phyloP scores from a whole-genome alignment of 1,140 invertebrate genomes.

The Brachionus sp. region DNA sequence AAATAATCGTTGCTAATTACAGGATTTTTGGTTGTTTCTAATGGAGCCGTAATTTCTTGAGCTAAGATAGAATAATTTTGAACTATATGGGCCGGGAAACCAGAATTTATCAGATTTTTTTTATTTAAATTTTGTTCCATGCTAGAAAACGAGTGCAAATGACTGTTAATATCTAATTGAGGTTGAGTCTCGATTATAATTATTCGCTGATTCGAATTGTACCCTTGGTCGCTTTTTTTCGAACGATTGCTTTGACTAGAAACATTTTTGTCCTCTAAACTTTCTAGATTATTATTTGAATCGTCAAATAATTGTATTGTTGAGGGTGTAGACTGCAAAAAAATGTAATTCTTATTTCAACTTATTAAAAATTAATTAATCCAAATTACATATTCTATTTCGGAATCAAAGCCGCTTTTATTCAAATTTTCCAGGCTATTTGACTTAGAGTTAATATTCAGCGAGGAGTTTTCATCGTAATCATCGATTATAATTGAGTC shows the following conservation, averaged over 20 bases:
- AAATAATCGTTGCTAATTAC: neutral
- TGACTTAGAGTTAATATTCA: conserved; percentile 15
- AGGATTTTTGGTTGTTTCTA: conserved; percentile 11
- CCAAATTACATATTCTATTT: conserved; percentile 9
- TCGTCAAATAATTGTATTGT: conserved; percentile 7
- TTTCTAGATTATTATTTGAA: conserved; percentile 20
- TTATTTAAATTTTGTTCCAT: conserved; percentile 7
- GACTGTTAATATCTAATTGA: neutral
- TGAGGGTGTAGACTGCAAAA: neutral
- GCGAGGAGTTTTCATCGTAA: neutral
- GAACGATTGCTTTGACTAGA: neutral
- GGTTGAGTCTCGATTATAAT: conserved; percentile 5
- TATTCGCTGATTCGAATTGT: conserved; percentile 1
- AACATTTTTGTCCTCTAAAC: neutral
- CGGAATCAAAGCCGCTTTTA: neutral
- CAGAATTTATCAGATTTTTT: conserved; percentile 13
- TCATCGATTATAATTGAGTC: conserved; percentile 12
- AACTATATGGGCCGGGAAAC: conserved; percentile 25
- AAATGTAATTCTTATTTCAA: neutral
- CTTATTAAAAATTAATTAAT: neutral
- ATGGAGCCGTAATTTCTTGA: conserved; percentile 30
- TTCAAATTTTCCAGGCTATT: conserved; percentile 8
- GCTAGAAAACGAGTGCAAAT: neutral
- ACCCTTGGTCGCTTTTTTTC: neutral
- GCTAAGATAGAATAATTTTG: conserved; percentile 45